These are phyloP conservation scores for Apamea sordens DNA, from an alignment of 2,888 invertebrate species.

Conservation along the genomic window DNA sequence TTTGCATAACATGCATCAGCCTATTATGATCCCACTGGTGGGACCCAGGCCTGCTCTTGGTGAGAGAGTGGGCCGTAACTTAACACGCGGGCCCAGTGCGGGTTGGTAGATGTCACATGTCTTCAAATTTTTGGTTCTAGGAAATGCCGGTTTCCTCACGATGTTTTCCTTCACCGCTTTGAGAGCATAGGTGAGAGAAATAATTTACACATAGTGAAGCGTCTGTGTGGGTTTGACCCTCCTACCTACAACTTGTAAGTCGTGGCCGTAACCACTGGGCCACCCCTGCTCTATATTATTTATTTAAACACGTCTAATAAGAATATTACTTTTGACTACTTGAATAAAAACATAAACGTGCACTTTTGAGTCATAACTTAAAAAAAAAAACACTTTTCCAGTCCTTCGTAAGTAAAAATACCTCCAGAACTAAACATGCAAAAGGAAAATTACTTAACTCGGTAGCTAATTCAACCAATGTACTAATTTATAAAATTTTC, in stretches of 20 bases:
- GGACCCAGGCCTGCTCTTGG: background rate
- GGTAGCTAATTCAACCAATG: slow-evolving; percentile 26
- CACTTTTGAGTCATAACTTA: background rate
- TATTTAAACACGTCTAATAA: background rate
- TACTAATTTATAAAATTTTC: slow-evolving; percentile 49
- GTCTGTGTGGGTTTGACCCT: background rate
- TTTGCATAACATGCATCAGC: too few species aligned
- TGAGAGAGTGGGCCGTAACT: background rate
- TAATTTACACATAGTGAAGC: background rate
- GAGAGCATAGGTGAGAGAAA: background rate
- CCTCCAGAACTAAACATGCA: slow-evolving; percentile 21
- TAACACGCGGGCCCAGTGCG: background rate
- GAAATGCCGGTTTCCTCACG: background rate
- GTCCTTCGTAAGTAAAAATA: background rate
- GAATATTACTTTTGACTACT: background rate
- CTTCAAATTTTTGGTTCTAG: background rate
- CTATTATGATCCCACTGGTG: background rate
- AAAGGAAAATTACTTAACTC: slow-evolving; percentile 40
- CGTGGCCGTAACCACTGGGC: background rate
- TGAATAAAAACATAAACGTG: background rate
- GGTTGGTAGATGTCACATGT: background rate
- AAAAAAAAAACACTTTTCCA: background rate
- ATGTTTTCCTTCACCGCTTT: background rate
- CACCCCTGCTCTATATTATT: background rate
- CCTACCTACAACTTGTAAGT: too few species aligned